phyloP scores from a whole-genome alignment of 2,888 invertebrate species.

The Cenopis cana region DNA sequence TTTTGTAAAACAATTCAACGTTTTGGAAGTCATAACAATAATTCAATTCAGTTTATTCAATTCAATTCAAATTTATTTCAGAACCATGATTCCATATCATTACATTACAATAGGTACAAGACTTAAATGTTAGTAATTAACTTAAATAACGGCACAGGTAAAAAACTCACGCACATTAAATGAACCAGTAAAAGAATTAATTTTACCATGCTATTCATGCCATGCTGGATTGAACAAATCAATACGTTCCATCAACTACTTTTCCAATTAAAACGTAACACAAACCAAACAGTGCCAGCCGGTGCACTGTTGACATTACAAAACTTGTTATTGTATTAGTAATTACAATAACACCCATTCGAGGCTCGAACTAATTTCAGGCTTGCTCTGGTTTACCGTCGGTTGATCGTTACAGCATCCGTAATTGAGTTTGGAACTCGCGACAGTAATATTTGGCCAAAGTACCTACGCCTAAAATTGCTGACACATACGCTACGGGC shows the following conservation, averaged over 20 bases:
- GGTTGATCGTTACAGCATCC: conserved; percentile 55
- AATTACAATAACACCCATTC: conserved; percentile 36
- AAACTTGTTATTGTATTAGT: conserved; percentile 35
- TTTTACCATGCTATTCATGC: not conserved
- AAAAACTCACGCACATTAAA: no score
- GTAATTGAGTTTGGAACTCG: conserved; percentile 65
- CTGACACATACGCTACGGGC: conserved; percentile 22
- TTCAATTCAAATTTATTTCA: no score
- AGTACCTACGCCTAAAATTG: conserved; percentile 49
- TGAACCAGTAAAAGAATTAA: not conserved
- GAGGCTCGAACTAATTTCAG: conserved; percentile 43
- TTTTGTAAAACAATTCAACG: no score
- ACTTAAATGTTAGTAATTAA: no score
- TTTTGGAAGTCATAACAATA: no score
- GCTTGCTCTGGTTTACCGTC: conserved; percentile 47
- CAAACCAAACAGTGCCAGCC: not conserved
- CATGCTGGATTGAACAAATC: not conserved
- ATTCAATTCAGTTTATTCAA: no score
- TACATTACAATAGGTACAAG: no score
- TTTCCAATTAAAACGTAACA: not conserved
- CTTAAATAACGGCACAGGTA: no score
- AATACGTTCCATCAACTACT: not conserved
- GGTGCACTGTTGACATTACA: conserved; percentile 15
- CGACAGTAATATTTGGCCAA: conserved; percentile 56
- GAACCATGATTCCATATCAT: no score